Evolutionary conservation across 2,797 vertebrate species (phyloP), one percentile per base, ranked within the genome.

Genomic region (Molossus molossus): DNA sequence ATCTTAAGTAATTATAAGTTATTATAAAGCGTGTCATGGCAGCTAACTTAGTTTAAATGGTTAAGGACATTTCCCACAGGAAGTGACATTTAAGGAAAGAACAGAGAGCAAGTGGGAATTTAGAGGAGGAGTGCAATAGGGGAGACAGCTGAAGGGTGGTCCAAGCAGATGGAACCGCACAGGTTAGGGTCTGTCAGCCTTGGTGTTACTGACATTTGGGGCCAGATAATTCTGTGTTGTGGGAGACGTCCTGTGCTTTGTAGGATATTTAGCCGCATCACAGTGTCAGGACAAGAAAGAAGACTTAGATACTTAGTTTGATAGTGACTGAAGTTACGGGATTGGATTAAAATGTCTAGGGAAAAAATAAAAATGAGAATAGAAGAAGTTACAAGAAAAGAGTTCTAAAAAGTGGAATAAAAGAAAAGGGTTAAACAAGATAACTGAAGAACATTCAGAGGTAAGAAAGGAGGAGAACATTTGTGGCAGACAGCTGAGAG

Each of bases 381-480:
- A 60, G 27, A 92, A 75, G 72, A 27, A 5, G 1, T 64, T 79
- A 50, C 9, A 79, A 96, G 98, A 97, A 98, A 98, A 97, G 23
- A 83, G 95, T 94, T 97, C 96, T 98, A 95, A 98, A 97, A 97
- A 97, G 94, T 95, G n/a, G 67, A 91, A 55, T 84, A 97, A 94
- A 98, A 97, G 94, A 96, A 97, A 96, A 97, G 79, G 76, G 94
- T 89, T 77, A 97, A 97, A 69, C 73, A 96, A 94, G 62, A 40
- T 97, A 97, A 91, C 95, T 79, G 70, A 91, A 55, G 83, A 97
- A 29, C 72, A 96, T 85, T 70, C 96, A 97, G 96, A 95, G 84
- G 92, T 93, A 97, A 96, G 92, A 93, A 96, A 96, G 94, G 90
- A 81, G 2, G 87, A 76, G 95, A 62, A 67, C 20, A 25, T 17